These are phyloP conservation scores for Chamaea fasciata DNA, from an alignment of 2,113 vertebrate genomes.

Conservation along the genomic window DNA sequence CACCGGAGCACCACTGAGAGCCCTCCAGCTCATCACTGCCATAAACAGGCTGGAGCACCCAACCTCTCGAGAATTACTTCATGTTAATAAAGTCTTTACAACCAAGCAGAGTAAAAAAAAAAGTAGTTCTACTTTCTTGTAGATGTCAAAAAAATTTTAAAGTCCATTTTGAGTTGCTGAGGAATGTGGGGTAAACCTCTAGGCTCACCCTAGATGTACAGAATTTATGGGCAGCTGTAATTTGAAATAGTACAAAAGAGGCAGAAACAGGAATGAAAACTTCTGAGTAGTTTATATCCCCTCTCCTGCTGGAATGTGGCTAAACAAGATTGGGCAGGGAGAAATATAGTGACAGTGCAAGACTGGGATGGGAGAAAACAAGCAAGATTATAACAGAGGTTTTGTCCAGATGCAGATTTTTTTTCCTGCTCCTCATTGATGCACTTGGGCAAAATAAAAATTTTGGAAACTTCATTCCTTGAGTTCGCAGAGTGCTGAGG, in stretches of 20 bases:
- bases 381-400: neutral
- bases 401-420: neutral
- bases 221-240: neutral
- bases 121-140: neutral
- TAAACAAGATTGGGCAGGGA: neutral
- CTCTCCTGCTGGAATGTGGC: neutral
- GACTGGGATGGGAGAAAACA: neutral
- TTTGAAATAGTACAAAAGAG: neutral
- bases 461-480: neutral
- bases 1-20: neutral
- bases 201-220: neutral
- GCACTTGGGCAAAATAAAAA: neutral
- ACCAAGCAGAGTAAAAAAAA: neutral
- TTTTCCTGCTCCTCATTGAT: neutral
- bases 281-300: neutral
- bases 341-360: neutral
- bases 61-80: neutral
- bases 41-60: neutral
- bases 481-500: neutral
- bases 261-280: neutral
- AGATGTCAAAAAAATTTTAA: neutral
- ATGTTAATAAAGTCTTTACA: neutral
- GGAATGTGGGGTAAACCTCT: neutral
- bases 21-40: slow-evolving; percentile 3
- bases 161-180: neutral